A percentile compares a stretch with the other conserved stretches of the same genome.
Conservation (phyloP, 2,113 vertebrate genomes). For the Lepus americanus region DNA sequence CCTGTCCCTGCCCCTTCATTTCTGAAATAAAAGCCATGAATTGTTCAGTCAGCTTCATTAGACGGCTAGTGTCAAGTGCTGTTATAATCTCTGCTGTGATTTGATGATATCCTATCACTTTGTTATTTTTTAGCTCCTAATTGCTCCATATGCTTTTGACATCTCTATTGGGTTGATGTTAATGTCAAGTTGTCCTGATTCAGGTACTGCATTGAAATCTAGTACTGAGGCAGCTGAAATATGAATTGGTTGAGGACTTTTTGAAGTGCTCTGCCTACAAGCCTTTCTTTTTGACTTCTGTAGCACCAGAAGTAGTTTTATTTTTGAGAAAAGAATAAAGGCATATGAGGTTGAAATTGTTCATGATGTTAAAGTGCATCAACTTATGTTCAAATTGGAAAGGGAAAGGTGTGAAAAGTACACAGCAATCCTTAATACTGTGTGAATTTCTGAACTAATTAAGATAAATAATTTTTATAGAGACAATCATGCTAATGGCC, state of each 20-base stretch:
- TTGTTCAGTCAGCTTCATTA: conserved; percentile 72
- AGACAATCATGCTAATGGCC: not conserved
- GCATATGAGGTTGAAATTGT: conserved; percentile 72
- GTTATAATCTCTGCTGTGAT: conserved; percentile 62
- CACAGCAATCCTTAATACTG: not conserved
- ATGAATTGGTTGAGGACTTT: conserved; percentile 62
- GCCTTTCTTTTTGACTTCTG: conserved; percentile 74
- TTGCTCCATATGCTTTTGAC: conserved; percentile 78
- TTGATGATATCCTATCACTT: conserved; percentile 68
- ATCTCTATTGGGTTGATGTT: conserved; percentile 76
- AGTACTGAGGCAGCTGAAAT: conserved; percentile 45
- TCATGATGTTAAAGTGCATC: conserved; percentile 63
- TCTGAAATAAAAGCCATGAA: conserved; percentile 70
- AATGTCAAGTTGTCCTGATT: conserved; percentile 79
- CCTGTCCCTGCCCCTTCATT: not conserved
- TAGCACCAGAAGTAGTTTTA: conserved; percentile 72
- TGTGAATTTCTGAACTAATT: conserved; percentile 26
- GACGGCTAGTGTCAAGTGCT: conserved; percentile 61
- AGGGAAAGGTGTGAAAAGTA: conserved; percentile 1
- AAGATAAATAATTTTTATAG: conserved; percentile 28
- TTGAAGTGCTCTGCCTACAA: conserved; percentile 76
- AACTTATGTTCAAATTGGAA: conserved; percentile 68
- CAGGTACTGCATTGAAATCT: conserved; percentile 74
- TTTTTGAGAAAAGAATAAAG: conserved; percentile 80
- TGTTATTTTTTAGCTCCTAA: conserved; percentile 76